Conservation (phyloP, 2,888 invertebrate genomes). For the Drosophila incognita region DNA sequence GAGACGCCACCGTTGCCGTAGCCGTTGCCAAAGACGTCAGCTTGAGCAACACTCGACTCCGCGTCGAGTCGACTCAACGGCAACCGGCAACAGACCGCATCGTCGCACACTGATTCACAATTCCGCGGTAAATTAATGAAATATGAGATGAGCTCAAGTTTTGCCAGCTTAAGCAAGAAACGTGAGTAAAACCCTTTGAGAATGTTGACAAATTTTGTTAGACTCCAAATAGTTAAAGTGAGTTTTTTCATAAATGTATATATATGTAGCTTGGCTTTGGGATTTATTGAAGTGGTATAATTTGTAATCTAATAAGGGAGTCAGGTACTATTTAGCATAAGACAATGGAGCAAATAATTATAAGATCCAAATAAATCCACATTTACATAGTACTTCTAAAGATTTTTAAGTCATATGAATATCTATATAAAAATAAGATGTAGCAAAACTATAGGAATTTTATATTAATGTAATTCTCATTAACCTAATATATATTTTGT, state of each 20-base stretch:
- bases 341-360: background rate
- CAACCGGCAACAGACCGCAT: constrained; percentile 19
- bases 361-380: background rate
- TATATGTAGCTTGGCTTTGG: too few relatives aligned
- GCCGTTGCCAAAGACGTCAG: constrained; percentile 54
- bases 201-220: background rate
- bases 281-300: too few relatives aligned
- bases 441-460: background rate
- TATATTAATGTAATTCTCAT: background rate
- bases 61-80: constrained; percentile 3
- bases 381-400: accelerated
- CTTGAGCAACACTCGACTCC: constrained; percentile 63
- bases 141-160: constrained; percentile 16
- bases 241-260: background rate
- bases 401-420: too few relatives aligned
- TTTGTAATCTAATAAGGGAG: too few relatives aligned
- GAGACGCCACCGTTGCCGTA: constrained; percentile 45
- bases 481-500: background rate
- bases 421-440: too few relatives aligned
- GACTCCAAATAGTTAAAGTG: background rate
- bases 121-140: constrained; percentile 20
- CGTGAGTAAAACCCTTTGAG: background rate
- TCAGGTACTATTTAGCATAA: too few relatives aligned
- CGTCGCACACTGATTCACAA: constrained; percentile 46
- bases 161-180: background rate